Conservation (phyloP, 2,113 vertebrate species). For the Protobothrops mucrosquamatus region DNA sequence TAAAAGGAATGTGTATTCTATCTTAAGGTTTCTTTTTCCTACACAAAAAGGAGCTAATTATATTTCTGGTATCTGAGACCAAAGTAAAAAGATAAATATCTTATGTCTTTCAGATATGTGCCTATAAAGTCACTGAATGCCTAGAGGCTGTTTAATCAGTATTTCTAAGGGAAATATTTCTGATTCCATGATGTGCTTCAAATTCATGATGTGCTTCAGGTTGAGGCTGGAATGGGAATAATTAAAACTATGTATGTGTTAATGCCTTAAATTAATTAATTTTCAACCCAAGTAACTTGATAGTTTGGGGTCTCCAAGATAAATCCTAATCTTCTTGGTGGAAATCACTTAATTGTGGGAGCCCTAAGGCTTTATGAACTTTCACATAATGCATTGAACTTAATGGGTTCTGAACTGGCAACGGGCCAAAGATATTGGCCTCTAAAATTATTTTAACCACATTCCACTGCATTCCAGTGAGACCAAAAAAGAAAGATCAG, state of each 20-base stretch:
- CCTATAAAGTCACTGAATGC: background rate
- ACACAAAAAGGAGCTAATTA: background rate
- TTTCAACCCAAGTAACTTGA: background rate
- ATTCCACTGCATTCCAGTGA: background rate
- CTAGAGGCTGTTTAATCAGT: background rate
- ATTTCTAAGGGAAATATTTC: background rate
- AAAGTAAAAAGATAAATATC: background rate
- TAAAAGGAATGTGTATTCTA: background rate
- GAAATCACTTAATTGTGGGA: background rate
- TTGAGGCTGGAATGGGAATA: background rate
- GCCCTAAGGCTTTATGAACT: background rate
- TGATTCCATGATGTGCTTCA: background rate
- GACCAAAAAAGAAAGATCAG: background rate
- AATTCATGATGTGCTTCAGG: background rate
- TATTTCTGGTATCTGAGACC: background rate
- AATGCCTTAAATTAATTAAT: background rate
- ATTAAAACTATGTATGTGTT: background rate
- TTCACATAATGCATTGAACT: background rate
- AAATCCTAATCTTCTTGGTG: background rate
- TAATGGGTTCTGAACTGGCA: background rate
- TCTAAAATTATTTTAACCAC: background rate
- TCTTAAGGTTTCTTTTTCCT: background rate
- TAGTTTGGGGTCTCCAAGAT: background rate
- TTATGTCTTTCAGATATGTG: background rate
- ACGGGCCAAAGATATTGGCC: background rate